Evolutionary conservation across 1,140 invertebrate genomes (phyloP).

Genomic region (Melanaphis sacchari): DNA sequence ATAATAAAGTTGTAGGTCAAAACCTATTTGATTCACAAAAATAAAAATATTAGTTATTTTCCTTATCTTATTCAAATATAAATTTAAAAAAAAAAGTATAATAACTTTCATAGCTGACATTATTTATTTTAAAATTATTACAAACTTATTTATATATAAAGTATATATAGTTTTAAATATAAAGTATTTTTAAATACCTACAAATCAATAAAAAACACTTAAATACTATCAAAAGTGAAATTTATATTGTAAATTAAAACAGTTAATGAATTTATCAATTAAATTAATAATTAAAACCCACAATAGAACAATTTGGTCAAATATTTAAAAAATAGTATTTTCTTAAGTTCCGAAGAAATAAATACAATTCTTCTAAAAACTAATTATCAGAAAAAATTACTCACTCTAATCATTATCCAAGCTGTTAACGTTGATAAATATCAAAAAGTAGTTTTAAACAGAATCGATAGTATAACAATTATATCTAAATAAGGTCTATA

Average conservation of each 20-base stretch:
- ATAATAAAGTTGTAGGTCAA: background rate
- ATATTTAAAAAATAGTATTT: background rate
- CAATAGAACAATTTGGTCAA: background rate
- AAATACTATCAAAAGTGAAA: background rate
- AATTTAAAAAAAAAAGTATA: background rate
- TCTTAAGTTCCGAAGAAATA: background rate
- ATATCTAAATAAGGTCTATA: background rate
- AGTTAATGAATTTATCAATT: background rate
- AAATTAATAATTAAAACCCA: background rate
- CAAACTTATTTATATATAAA: too few relatives aligned
- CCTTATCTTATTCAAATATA: background rate
- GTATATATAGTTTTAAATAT: background rate
- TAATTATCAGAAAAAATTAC: too few relatives aligned
- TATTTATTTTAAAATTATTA: too few relatives aligned
- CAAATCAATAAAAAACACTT: background rate
- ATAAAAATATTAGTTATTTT: background rate
- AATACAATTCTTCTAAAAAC: background rate
- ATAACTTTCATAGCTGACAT: too few relatives aligned
- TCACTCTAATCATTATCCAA: background rate
- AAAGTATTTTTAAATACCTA: background rate
- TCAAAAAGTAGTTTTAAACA: background rate
- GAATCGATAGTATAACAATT: too few relatives aligned
- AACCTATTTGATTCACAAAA: background rate
- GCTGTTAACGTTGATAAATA: background rate
- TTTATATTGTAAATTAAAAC: background rate